Conservation (phyloP, 2,797 vertebrate genomes). For the Ptychobarbus kaznakovi region DNA sequence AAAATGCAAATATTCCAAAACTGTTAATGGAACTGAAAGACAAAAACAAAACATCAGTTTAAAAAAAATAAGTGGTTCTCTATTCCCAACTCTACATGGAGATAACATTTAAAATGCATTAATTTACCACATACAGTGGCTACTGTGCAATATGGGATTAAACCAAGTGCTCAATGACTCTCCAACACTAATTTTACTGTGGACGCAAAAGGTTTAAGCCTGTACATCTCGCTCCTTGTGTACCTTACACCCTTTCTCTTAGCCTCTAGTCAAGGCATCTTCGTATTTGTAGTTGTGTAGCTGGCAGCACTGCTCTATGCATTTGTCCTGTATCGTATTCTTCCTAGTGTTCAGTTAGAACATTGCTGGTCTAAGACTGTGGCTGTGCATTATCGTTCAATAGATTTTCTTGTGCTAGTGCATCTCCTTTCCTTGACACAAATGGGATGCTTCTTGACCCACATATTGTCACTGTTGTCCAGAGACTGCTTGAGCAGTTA, state of each 20-base stretch:
- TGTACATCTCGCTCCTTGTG: slow-evolving; percentile 19
- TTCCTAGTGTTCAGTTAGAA: slow-evolving; percentile 31
- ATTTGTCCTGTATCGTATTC: slow-evolving; percentile 55
- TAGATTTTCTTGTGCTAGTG: not conserved
- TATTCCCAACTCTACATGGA: not conserved
- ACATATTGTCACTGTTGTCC: not conserved
- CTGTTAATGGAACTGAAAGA: not conserved
- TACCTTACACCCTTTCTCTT: slow-evolving; percentile 15
- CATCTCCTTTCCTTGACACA: not conserved
- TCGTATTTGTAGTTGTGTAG: slow-evolving; percentile 19
- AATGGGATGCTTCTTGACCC: not conserved
- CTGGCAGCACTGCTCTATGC: slow-evolving; percentile 29
- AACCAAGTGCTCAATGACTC: not conserved
- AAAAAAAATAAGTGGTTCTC: not conserved
- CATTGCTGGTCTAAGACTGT: slow-evolving; percentile 39
- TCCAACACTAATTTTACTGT: not conserved
- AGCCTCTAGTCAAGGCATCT: slow-evolving; percentile 11
- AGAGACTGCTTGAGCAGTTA: not conserved
- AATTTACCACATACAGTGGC: no score
- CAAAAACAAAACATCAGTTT: not conserved
- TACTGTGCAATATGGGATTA: not conserved
- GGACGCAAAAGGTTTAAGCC: slow-evolving; percentile 60
- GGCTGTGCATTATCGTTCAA: not conserved
- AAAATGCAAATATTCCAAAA: not conserved
- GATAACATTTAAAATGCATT: not conserved